Evolutionary conservation across 2,888 invertebrate genomes (phyloP), one percentile per base, ranked within the genome.

Genomic region (Lepetodrilus schrolli): DNA sequence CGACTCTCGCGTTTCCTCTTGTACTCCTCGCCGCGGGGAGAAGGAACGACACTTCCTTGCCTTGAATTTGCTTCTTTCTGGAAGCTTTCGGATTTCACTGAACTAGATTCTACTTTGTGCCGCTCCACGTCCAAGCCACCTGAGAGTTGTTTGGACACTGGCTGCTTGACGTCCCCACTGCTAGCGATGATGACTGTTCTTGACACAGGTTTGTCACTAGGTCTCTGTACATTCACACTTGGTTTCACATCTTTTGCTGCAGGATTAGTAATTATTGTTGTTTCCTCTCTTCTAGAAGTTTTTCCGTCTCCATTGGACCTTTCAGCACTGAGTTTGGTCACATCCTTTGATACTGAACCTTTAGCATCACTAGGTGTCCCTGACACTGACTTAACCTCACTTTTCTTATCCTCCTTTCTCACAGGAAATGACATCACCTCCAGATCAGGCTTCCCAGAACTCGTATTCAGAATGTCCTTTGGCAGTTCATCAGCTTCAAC

Each of bases 21-120:
- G 76, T 85, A 86, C 10, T 86, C 87, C 30, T 87, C 86, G n/a
- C n/a, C n/a, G 66, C 80, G 81, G 10, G 84, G 84, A 43, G 87
- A 83, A 7, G 81, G 66, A 4, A 51, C 48, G 0, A 58, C 17
- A 13, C 49, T 23, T 34, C 65, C 69, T 5, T 50, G 58, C 51
- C 69, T 76, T 21, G 48, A 51, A 20, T 72, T 71, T 34, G 38
- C 71, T 49, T 47, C 34, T 43, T 72, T 70, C 26, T 69, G 70
- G 68, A 38, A 30, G 1, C 65, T 43, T 20, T 71, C 65, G 10
- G 70, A 47, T 34, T 36, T 68, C 34, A 50, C 43, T 8, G 70
- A 51, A 38, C 51, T 36, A 13, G 26, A 49, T 47, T 47, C 58
- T 7, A 48, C 20, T 7, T 38, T 72, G 17, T 23, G 23, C 8